A percentile compares a stretch with the other conserved stretches of the same genome.
These are phyloP conservation scores for Sclerodermus sp. DNA, from an alignment of 2,888 invertebrate species.

Conservation along the genomic window DNA sequence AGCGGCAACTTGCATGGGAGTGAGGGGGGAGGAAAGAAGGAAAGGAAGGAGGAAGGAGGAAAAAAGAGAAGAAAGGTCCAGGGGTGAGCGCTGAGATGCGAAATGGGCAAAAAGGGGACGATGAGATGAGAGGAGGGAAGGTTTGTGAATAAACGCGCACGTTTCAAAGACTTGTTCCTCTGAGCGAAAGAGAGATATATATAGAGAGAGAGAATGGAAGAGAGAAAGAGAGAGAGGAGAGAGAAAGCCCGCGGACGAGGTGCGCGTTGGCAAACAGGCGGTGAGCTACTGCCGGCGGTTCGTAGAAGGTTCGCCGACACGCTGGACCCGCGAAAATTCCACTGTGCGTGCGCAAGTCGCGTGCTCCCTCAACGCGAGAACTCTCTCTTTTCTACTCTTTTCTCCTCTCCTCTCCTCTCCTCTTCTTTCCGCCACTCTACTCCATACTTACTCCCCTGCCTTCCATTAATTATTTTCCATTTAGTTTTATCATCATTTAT, in stretches of 20 bases:
- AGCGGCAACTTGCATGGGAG: neutral
- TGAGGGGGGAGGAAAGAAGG: neutral
- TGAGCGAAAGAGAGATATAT: no score
- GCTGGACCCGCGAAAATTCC: slow-evolving; percentile 29
- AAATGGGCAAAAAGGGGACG: slow-evolving; percentile 2
- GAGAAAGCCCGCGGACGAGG: slow-evolving; percentile 15
- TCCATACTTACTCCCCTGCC: no score
- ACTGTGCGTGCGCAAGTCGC: slow-evolving; percentile 31
- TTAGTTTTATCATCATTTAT: no score
- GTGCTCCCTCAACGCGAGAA: slow-evolving; percentile 3
- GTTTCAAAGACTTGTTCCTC: neutral
- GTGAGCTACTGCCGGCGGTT: slow-evolving; percentile 29
- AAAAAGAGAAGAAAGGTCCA: no score
- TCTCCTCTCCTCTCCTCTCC: no score
- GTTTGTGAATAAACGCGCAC: slow-evolving; percentile 1
- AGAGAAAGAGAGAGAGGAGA: neutral
- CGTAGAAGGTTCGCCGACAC: slow-evolving; percentile 8
- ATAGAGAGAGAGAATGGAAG: neutral
- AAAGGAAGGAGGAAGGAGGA: neutral
- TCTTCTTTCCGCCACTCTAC: no score
- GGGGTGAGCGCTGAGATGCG: no score
- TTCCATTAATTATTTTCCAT: no score
- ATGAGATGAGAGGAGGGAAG: slow-evolving; percentile 2
- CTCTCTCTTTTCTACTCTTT: no score
- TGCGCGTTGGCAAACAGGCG: slow-evolving; percentile 31